phyloP scores from a whole-genome alignment of 64 coral and sea anemone genomes.

The Montipora cactus region DNA sequence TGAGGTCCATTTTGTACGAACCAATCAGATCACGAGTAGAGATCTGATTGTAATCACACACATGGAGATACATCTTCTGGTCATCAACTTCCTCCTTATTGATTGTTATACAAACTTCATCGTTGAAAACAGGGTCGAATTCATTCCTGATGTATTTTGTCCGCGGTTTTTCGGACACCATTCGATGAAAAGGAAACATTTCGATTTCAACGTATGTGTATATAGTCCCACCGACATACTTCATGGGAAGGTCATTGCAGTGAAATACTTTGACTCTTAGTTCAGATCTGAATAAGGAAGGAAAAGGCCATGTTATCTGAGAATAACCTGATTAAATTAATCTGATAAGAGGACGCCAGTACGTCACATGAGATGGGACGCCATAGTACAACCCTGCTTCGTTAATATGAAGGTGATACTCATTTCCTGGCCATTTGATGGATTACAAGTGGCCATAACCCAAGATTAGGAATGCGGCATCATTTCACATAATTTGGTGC shows the following conservation, averaged over 20 bases:
- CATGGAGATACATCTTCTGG: constrained; percentile 93
- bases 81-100: constrained; percentile 84
- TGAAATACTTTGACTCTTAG: constrained; percentile 73
- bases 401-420: too few relatives aligned
- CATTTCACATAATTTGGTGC: too few relatives aligned
- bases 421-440: too few relatives aligned
- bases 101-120: constrained; percentile 90
- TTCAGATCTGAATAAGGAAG: constrained; percentile 64
- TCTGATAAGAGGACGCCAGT: too few relatives aligned
- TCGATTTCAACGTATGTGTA: constrained; percentile 92
- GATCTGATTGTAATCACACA: constrained; percentile 93
- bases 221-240: constrained; percentile 76
- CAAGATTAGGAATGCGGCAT: too few relatives aligned
- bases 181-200: constrained; percentile 89
- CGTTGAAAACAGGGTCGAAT: constrained; percentile 76
- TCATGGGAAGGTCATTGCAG: constrained; percentile 84
- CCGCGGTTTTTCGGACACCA: constrained; percentile 80
- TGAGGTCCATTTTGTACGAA: constrained; percentile 80
- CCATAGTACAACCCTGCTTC: too few relatives aligned
- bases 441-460: too few relatives aligned
- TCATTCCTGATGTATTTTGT: constrained; percentile 90
- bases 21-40: constrained; percentile 94
- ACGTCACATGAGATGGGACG: too few relatives aligned
- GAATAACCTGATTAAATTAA: too few relatives aligned
- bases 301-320: neutral